Percentiles rank a stretch among this genome's conserved stretches.
These are phyloP conservation scores for Eucidaris tribuloides DNA, from an alignment of 35 echinoderm and acorn worm genomes.

Conservation along the genomic window DNA sequence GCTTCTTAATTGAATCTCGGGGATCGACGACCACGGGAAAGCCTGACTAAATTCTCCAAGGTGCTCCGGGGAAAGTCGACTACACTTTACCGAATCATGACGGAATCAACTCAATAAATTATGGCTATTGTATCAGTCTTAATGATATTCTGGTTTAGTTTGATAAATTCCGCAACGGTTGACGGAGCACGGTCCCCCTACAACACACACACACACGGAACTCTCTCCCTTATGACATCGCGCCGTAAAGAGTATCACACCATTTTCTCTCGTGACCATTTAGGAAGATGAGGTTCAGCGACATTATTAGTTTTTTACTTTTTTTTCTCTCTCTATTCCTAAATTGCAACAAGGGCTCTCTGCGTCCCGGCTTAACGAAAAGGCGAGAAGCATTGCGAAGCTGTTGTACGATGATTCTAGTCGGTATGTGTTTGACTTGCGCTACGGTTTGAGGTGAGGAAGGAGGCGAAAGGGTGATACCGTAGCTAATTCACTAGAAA, in stretches of 20 bases:
- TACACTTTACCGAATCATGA: neutral
- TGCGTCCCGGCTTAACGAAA: neutral
- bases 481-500: conserved; percentile 27
- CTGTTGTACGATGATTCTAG: neutral
- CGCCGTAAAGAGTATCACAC: conserved; percentile 22
- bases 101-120: neutral
- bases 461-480: conserved; percentile 9
- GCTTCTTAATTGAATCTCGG: conserved; percentile 27
- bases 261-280: conserved; percentile 21
- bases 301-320: conserved; percentile 1
- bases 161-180: conserved; percentile 22
- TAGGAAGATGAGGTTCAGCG: conserved; percentile 7
- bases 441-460: neutral
- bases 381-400: conserved; percentile 16
- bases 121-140: neutral
- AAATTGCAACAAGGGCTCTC: conserved; percentile 3
- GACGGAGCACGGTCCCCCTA: conserved; percentile 7
- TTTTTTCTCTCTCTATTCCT: neutral
- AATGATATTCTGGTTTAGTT: neutral
- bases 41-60: too few relatives aligned
- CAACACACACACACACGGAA: too few relatives aligned
- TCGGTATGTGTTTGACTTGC: conserved; percentile 7
- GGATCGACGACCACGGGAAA: neutral
- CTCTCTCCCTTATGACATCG: neutral
- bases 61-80: neutral